Base-by-base conservation (phyloP, 1,140 invertebrate species). In the Antheraea mylitta region DNA sequence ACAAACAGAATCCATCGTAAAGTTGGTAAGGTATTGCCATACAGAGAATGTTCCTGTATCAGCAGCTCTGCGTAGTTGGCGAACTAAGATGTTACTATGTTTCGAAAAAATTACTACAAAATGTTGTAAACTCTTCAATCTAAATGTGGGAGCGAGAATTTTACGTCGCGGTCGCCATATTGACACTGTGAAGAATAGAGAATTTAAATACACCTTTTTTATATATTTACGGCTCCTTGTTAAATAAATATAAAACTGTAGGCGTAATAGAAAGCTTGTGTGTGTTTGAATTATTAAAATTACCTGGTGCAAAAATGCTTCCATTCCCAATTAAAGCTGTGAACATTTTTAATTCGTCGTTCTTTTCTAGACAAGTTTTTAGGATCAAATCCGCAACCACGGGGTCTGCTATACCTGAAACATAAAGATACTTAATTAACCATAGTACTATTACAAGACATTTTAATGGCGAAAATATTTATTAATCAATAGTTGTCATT, bases 291-390 rank as follows among this genome's bases (percentile, higher is more conserved):
- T 42, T 3, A 11, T 10, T 42, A 53, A 42, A 42, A 37, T 30
- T 68, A 77, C 75, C 71, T 69, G 75, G 67, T 5, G 75, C 75
- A 59, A 77, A 74, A 16, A 77, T 64, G 18, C 66, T 68, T 18
- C 70, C 73, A 38, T 77, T 71, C 11, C 73, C 75, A 18, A 58
- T 68, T 10, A 75, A 13, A 1, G 11, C 3, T 7, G 45, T 58
- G n/a, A 68, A 36, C 19, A 53, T 65, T 19, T 68, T 69, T 48
- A 74, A 18, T 0, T 67, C 36, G 13, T 71, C 42, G 42, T 76
- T 68, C 18, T 76, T 76, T 18, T 73, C 71, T 10, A 76, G 48
- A 10, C 71, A 76, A 5, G 62, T 68, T 58, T 75, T 75, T 13
- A 70, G 18, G 18, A 72, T 30, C 3, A 62, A 38, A 42, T 72